Conservation (phyloP, 2,113 vertebrate species). For the Odocoileus virginianus region DNA sequence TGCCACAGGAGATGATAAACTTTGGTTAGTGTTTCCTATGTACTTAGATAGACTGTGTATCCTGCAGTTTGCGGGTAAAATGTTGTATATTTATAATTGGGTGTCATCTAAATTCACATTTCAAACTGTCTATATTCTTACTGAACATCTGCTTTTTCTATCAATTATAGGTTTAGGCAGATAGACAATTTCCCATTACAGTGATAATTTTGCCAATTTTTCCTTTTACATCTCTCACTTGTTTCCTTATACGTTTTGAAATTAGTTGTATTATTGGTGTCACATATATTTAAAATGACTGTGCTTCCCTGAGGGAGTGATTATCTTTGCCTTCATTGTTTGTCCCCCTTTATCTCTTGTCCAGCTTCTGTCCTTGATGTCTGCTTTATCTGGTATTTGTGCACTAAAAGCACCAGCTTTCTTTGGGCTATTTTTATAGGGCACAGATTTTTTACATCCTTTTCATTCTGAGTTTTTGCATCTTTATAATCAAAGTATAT, state of each 20-base stretch:
- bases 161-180: neutral
- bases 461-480: neutral
- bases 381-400: neutral
- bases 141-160: neutral
- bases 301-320: neutral
- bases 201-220: neutral
- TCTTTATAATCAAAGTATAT: neutral
- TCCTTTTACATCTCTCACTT: neutral
- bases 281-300: neutral
- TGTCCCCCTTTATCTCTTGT: fast-evolving
- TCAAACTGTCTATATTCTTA: neutral
- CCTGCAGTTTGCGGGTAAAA: neutral
- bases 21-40: neutral
- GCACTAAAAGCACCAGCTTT: neutral
- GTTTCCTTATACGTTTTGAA: neutral
- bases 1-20: neutral
- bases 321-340: fast-evolving
- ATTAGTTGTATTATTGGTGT: neutral
- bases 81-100: neutral
- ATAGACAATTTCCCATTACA: neutral
- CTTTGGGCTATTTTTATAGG: neutral
- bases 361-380: neutral
- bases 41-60: neutral
- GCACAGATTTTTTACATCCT: neutral
- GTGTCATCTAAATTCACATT: neutral